Evolutionary conservation across 2,888 invertebrate genomes (phyloP), one percentile per base, ranked within the genome.

Genomic region (Drosophila villosipedis): DNA sequence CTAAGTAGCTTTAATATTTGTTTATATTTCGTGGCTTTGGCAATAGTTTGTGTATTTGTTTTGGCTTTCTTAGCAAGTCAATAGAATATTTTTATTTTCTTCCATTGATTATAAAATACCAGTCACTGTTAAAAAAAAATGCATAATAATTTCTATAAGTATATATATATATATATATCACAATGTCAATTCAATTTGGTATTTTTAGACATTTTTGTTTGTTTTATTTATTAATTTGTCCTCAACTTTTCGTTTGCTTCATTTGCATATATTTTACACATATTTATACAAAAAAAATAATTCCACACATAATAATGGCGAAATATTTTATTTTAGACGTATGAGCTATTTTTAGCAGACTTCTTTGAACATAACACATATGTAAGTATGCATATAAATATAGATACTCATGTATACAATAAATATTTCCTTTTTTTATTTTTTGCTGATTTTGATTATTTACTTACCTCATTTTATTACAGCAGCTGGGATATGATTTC

Each of bases 141-240:
- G 33, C 43, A 71, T 59, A 25, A 63, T 33, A 50, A 70, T 7
- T 47, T 16, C 0, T 31, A 37, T 19, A 19, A 28, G 14, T 59
- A 33, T n/a, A 37, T 57, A 49, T 50, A 53, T 16, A 49, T 57
- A 49, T n/a, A 49, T 49, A 31, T 54, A 14, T 43, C 19, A 22
- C 25, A 22, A n/a, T 35, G 14, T 30, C 19, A 47, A n/a, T 50
- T 37, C 10, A 1, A 12, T 33, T 47, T 52, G 33, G 37, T 75
- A 65, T 70, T 62, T 59, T 62, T 30, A 47, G 47, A 47, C 47
- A 47, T 25, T 64, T 65, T 35, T 64, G 16, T 52, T 58, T 66
- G 19, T 54, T 49, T 58, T n/a, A 70, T 74, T 73, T 88, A 71
- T 74, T 80, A 77, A 58, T 73, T 71, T 84, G 76, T 82, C 76